Percentiles rank a stretch among this genome's conserved stretches.
Evolutionary conservation across 2,888 invertebrate species (phyloP).

Genomic region (Teleogryllus oceanicus): DNA sequence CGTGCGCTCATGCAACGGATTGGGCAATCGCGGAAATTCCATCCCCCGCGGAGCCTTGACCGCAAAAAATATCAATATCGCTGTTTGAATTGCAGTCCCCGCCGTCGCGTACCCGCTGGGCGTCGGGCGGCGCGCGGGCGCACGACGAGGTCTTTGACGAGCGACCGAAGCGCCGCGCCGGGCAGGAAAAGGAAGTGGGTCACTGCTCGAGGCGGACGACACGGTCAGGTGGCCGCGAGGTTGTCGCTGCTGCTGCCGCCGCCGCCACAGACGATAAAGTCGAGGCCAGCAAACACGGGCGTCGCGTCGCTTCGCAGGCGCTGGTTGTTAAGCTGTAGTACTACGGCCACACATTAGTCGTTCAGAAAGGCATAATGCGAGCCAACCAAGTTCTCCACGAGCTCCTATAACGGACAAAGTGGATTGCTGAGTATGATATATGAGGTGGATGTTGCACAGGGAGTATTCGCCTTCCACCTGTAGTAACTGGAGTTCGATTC

Average conservation of each 20-base stretch:
- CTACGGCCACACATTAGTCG: too few relatives aligned
- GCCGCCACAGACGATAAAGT: neutral
- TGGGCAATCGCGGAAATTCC: neutral
- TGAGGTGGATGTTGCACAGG: too few relatives aligned
- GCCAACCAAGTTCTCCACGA: too few relatives aligned
- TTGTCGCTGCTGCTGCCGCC: neutral
- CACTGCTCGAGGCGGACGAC: neutral
- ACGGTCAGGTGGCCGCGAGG: neutral
- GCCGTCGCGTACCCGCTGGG: neutral
- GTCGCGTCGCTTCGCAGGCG: too few relatives aligned
- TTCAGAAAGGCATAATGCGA: too few relatives aligned
- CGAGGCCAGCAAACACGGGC: neutral
- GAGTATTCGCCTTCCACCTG: too few relatives aligned
- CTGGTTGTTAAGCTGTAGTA: too few relatives aligned
- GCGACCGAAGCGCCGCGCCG: neutral
- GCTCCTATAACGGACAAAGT: too few relatives aligned
- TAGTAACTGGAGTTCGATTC: too few relatives aligned
- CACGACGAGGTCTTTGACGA: neutral
- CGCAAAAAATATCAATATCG: neutral
- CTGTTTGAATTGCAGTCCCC: neutral
- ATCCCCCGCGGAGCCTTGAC: neutral
- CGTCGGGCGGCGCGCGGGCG: neutral
- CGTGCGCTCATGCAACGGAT: neutral
- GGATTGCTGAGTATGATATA: too few relatives aligned
- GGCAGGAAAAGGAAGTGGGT: slow-evolving; percentile 7